phyloP scores from a whole-genome alignment of 2,888 invertebrate species.

The Lepidonotus clava region DNA sequence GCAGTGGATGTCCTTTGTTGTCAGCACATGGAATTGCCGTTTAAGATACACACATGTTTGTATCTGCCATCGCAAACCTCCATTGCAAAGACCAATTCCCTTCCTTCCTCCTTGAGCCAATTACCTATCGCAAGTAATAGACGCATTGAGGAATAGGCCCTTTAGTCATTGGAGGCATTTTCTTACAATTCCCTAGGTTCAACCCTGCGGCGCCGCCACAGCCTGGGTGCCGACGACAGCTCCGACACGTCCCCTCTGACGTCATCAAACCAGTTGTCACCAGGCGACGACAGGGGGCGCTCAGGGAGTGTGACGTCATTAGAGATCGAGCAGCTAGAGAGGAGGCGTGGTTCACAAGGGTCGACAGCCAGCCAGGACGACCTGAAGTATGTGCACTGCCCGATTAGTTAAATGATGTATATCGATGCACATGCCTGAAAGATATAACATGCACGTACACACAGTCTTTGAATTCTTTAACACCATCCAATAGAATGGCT shows the following conservation, averaged over 20 bases:
- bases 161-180: too few relatives aligned
- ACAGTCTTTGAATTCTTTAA: background rate
- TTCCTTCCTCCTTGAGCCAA: background rate
- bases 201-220: background rate
- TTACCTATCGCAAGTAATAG: too few relatives aligned
- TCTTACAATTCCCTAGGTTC: background rate
- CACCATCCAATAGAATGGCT: background rate
- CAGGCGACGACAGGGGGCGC: background rate
- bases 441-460: background rate
- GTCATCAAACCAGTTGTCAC: background rate
- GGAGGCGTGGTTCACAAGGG: conserved; percentile 16
- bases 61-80: background rate
- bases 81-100: background rate
- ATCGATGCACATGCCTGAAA: background rate
- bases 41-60: background rate
- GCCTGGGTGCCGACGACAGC: background rate
- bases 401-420: background rate
- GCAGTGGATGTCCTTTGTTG: too few relatives aligned
- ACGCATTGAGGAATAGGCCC: too few relatives aligned
- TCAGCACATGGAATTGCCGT: too few relatives aligned
- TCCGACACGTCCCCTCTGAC: background rate
- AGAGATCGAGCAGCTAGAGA: conserved; percentile 49
- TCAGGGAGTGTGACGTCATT: conserved; percentile 23
- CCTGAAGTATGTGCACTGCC: background rate
- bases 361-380: background rate